Percentiles rank a stretch among this genome's conserved stretches.
phyloP scores from a whole-genome alignment of 2,113 vertebrate genomes.

The Oxyruncus cristatus region DNA sequence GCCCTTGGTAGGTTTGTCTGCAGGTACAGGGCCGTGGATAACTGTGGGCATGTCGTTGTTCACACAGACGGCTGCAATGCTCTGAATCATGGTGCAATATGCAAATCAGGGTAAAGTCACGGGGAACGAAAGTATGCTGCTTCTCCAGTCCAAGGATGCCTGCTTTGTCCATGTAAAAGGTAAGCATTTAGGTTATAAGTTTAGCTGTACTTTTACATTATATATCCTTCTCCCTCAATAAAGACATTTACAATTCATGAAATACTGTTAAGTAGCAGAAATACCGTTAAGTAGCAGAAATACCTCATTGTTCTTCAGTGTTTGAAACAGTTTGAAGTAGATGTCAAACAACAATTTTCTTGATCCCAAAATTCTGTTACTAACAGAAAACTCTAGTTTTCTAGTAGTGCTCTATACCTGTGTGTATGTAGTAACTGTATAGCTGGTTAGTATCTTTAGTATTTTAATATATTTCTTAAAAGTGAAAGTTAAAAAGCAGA shows the following conservation, averaged over 20 bases:
- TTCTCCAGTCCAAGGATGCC: background rate
- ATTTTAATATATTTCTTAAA: background rate
- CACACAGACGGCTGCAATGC: accelerated
- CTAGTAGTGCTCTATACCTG: background rate
- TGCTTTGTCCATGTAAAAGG: background rate
- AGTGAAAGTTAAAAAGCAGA: background rate
- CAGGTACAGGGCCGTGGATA: accelerated
- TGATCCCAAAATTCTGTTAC: background rate
- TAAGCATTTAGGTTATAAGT: background rate
- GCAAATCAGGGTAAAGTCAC: background rate
- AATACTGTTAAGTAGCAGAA: background rate
- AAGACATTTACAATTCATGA: background rate
- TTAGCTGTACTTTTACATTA: background rate
- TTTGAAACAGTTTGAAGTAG: background rate
- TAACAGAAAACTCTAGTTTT: background rate
- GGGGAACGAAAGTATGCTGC: background rate
- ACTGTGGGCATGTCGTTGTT: background rate
- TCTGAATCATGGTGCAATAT: accelerated
- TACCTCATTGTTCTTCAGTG: background rate
- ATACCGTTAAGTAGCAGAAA: background rate
- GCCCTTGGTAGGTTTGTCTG: accelerated
- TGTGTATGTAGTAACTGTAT: background rate
- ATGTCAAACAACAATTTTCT: background rate
- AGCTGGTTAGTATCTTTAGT: background rate
- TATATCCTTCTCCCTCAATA: background rate